phyloP scores from a whole-genome alignment of 2,797 vertebrate genomes.

The Aphelocoma californica region DNA sequence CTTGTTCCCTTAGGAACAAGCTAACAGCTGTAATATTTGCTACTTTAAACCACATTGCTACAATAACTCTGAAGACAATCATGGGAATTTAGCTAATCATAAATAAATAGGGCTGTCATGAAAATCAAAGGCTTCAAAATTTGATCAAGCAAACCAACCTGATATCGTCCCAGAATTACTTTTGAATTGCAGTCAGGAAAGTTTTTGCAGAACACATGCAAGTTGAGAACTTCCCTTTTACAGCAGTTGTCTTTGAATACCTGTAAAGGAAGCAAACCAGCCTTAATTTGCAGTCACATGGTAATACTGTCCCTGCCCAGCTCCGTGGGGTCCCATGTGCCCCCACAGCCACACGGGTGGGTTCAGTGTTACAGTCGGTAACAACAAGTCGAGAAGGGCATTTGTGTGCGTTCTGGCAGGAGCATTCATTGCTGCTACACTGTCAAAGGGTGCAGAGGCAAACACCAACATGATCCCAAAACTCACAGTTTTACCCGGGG shows the following conservation, averaged over 20 bases:
- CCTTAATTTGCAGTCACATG: background rate
- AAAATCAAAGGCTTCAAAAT: background rate
- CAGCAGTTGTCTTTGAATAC: conserved; percentile 94
- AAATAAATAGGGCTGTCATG: background rate
- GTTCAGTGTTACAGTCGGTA: too few species aligned
- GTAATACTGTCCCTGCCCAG: too few species aligned
- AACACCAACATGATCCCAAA: too few species aligned
- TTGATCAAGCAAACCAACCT: conserved; percentile 74
- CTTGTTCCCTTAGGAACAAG: background rate
- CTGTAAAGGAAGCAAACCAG: conserved; percentile 68
- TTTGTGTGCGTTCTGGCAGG: too few species aligned
- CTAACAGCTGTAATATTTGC: background rate
- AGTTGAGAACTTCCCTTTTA: conserved; percentile 89
- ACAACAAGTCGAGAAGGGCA: too few species aligned
- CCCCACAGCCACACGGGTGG: too few species aligned
- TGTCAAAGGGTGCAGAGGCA: too few species aligned
- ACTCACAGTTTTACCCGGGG: too few species aligned
- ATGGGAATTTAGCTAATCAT: background rate
- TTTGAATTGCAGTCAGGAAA: conserved; percentile 80
- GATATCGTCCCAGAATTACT: conserved; percentile 79
- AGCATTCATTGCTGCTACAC: too few species aligned
- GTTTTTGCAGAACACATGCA: conserved; percentile 88
- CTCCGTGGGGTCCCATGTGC: too few species aligned
- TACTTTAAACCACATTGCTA: background rate
- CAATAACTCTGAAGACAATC: background rate